These are phyloP conservation scores for Empis livida DNA, from an alignment of 2,888 invertebrate genomes.

Conservation along the genomic window DNA sequence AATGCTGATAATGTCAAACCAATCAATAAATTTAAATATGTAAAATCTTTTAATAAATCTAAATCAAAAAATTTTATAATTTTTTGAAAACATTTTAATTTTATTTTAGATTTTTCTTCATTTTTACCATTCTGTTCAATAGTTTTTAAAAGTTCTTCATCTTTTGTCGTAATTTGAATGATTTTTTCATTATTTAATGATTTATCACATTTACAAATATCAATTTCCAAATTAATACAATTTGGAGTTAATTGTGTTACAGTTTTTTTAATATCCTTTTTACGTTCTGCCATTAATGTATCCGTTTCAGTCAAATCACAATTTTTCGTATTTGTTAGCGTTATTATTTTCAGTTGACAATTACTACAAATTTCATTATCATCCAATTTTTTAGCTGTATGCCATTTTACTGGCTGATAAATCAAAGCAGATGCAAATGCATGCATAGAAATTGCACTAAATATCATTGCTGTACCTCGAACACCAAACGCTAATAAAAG, in stretches of 20 bases:
- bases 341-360: too few species aligned
- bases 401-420: slow-evolving; percentile 57
- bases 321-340: too few species aligned
- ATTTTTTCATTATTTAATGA: too few species aligned
- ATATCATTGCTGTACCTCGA: slow-evolving; percentile 47
- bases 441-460: slow-evolving; percentile 48
- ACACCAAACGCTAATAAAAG: slow-evolving; percentile 45
- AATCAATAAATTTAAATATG: slow-evolving; percentile 55
- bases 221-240: too few species aligned
- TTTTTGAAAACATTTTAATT: slow-evolving; percentile 37
- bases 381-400: slow-evolving; percentile 37
- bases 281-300: background rate
- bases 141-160: background rate
- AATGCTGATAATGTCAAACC: slow-evolving; percentile 59
- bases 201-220: too few species aligned
- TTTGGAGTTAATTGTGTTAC: too few species aligned
- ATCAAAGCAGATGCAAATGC: slow-evolving; percentile 47
- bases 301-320: slow-evolving; percentile 1
- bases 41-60: slow-evolving; percentile 52
- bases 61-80: slow-evolving; percentile 55
- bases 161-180: too few species aligned
- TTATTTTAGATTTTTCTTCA: too few species aligned
- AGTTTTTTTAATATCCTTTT: too few species aligned
- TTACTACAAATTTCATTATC: background rate
- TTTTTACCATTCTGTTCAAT: too few species aligned